These are phyloP conservation scores for Scylla paramamosain DNA, from an alignment of 1,140 invertebrate genomes.

Conservation along the genomic window DNA sequence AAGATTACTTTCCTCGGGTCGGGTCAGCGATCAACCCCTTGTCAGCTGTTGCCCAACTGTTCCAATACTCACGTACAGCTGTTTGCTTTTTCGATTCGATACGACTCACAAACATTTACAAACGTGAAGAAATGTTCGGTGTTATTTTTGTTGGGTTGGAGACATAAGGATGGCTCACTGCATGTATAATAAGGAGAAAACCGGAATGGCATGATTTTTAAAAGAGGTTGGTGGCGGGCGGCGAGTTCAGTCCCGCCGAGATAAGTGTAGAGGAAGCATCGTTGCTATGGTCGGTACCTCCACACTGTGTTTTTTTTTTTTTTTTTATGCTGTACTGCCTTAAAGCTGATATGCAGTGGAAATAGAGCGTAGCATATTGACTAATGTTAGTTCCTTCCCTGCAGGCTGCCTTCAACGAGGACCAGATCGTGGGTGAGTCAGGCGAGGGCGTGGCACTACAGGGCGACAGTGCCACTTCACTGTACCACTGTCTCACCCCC, in stretches of 20 bases:
- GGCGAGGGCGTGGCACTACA: conserved; percentile 43
- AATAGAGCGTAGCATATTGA: neutral
- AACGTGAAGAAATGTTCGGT: neutral
- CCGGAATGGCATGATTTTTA: neutral
- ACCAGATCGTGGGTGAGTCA: conserved; percentile 93
- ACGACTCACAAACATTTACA: neutral
- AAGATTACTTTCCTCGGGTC: neutral
- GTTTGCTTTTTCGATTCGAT: neutral
- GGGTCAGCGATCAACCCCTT: neutral
- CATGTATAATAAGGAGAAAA: neutral
- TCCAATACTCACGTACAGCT: conserved; percentile 23
- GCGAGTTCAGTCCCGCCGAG: conserved; percentile 9
- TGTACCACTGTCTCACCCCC: neutral
- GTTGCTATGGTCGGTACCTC: neutral
- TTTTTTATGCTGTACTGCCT: neutral
- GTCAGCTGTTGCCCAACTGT: conserved; percentile 49
- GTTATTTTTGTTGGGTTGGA: neutral
- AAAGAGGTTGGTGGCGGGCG: neutral
- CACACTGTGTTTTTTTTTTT: neutral
- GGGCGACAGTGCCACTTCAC: conserved; percentile 69
- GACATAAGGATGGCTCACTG: neutral
- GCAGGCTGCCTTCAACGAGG: conserved; percentile 92
- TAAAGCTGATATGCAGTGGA: neutral
- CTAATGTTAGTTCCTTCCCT: conserved; percentile 80
- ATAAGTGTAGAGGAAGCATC: neutral